phyloP scores from a whole-genome alignment of 2,888 invertebrate species.

The Mythimna vitellina region DNA sequence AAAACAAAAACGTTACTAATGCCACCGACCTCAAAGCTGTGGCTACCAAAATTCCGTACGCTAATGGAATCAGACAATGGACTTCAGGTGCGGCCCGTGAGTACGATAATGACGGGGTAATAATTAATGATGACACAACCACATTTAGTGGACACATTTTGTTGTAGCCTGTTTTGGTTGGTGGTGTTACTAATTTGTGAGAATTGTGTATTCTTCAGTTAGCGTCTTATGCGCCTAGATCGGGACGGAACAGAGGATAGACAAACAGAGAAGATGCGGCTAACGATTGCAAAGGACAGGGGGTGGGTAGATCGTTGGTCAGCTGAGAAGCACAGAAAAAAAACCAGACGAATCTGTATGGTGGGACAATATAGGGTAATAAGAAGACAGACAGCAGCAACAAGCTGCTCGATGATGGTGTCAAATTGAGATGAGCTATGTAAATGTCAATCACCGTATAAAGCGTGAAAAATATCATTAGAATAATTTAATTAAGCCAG shows the following conservation, averaged over 20 bases:
- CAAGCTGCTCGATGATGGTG: too few species aligned
- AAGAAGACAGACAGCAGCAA: not conserved
- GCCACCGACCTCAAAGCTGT: slow-evolving; percentile 26
- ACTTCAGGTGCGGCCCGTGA: slow-evolving; percentile 42
- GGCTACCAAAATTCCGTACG: slow-evolving; percentile 13
- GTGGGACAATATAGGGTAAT: too few species aligned
- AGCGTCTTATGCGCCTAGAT: not conserved
- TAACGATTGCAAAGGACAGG: too few species aligned
- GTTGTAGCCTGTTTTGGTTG: not conserved
- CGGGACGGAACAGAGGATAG: too few species aligned
- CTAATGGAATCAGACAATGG: slow-evolving; percentile 48
- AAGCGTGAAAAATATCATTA: not conserved
- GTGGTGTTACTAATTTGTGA: not conserved
- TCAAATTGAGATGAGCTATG: not conserved
- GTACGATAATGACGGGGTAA: slow-evolving; percentile 34
- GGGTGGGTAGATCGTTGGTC: too few species aligned
- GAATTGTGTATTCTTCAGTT: not conserved
- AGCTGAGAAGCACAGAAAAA: too few species aligned
- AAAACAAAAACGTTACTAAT: slow-evolving; percentile 12
- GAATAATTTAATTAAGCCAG: not conserved
- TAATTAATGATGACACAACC: slow-evolving; percentile 26
- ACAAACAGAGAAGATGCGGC: too few species aligned
- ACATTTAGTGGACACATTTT: slow-evolving; percentile 1
- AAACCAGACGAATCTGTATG: too few species aligned
- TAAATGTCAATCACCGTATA: not conserved